Percentiles rank a stretch among this genome's conserved stretches.
phyloP scores from a whole-genome alignment of 2,888 invertebrate genomes.

The Brassicogethes aeneus region DNA sequence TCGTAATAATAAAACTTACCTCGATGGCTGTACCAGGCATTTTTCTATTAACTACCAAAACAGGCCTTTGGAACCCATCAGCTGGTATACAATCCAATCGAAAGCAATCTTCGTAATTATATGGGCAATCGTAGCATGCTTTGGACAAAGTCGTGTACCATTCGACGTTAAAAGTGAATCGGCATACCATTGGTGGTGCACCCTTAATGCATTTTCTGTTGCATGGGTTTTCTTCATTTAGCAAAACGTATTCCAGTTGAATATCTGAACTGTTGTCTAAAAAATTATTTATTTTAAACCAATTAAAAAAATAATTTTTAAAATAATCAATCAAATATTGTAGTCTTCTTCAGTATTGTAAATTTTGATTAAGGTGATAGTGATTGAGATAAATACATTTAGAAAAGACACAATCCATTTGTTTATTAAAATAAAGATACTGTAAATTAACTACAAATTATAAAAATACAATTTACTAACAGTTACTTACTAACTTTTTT shows the following conservation, averaged over 20 bases:
- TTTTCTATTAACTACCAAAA: slow-evolving; percentile 75
- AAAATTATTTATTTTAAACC: neutral
- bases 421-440: too few species aligned
- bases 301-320: neutral
- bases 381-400: too few species aligned
- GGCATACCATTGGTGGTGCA: slow-evolving; percentile 55
- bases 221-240: slow-evolving; percentile 45
- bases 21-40: slow-evolving; percentile 82
- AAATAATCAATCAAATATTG: too few species aligned
- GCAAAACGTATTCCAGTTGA: slow-evolving; percentile 28
- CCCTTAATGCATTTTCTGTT: slow-evolving; percentile 54
- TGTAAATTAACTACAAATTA: too few species aligned
- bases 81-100: slow-evolving; percentile 74
- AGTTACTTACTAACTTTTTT: too few species aligned
- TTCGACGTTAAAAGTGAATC: slow-evolving; percentile 67
- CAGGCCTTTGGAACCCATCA: slow-evolving; percentile 67
- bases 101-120: slow-evolving; percentile 62
- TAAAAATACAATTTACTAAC: too few species aligned
- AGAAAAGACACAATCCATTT: too few species aligned
- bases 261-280: slow-evolving; percentile 10
- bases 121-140: slow-evolving; percentile 79
- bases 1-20: too few species aligned
- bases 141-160: slow-evolving; percentile 82
- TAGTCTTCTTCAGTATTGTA: too few species aligned
- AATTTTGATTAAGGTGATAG: too few species aligned